Evolutionary conservation across 1,140 invertebrate species (phyloP).

Genomic region (Ceratosolen solmsi): DNA sequence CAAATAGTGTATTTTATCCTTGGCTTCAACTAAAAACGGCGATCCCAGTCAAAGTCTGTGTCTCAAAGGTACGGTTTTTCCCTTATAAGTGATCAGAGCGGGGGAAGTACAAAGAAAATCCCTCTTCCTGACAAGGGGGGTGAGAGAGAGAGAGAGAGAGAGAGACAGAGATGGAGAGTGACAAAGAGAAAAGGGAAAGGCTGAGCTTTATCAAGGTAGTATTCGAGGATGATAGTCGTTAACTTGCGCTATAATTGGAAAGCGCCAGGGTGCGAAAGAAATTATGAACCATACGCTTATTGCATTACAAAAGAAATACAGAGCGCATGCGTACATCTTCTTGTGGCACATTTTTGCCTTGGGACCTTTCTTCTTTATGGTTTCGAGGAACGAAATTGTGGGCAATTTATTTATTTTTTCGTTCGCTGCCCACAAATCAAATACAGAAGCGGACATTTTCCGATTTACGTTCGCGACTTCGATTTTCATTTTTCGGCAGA

Average conservation of each 20-base stretch:
- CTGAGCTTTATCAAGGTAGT: neutral
- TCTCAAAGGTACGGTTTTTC: neutral
- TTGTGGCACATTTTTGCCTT: neutral
- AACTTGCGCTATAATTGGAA: neutral
- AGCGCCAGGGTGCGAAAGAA: neutral
- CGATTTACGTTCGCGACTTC: neutral
- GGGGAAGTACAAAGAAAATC: conserved; percentile 10
- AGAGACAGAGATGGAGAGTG: no score
- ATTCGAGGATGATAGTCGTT: neutral
- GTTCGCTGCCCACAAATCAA: neutral
- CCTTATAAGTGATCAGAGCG: conserved; percentile 16
- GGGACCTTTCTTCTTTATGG: neutral
- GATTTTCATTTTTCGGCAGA: conserved; percentile 33
- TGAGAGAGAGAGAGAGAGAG: neutral
- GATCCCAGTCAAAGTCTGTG: neutral
- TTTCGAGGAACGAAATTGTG: neutral
- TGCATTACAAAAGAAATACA: neutral
- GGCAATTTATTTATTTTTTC: neutral
- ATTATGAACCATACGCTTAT: neutral
- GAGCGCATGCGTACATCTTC: neutral
- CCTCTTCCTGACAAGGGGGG: neutral
- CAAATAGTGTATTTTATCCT: neutral
- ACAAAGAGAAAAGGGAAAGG: neutral
- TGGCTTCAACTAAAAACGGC: neutral
- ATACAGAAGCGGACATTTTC: conserved; percentile 8